Evolutionary conservation across 2,888 invertebrate genomes (phyloP), one percentile per base, ranked within the genome.

Genomic region (Scaptomyza polygonia): DNA sequence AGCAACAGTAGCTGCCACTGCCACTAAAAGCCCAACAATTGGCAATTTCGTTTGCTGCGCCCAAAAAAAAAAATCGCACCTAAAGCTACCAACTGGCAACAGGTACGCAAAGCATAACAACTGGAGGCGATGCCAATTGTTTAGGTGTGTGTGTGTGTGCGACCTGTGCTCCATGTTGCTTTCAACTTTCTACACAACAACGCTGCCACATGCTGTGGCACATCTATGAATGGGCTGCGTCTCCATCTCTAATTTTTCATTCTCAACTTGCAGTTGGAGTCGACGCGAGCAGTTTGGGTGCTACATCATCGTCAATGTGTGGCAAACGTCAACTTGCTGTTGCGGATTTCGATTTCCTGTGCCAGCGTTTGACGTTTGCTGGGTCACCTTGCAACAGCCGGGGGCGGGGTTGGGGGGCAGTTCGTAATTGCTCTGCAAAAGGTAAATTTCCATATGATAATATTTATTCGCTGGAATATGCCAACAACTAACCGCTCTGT

Each of bases 371-470:
- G 83, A 84, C 77, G 82, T 79, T 70, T 79, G 79, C 77, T 67
- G 72, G 72, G 78, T 75, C 78, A 77, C 68, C 75, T 77, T 75
- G 67, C 67, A 39, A 16, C 59, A 52, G 59, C 43, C 58, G 34
- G 29, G n/a, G n/a, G n/a, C n/a, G n/a, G n/a, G n/a, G n/a, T n/a
- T n/a, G n/a, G n/a, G 53, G 8, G 1, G 34, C 67, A 70, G 82
- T 62, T 80, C 86, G 85, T 85, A 85, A 85, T 85, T 87, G 85
- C 85, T 79, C 72, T 72, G 69, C 64, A 81, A 66, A 57, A 57
- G 56, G 79, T 82, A 86, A 84, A 86, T 86, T 85, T 86, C 86
- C 86, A 86, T 86, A 86, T 86, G 85, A 86, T 86, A 86, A 87
- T 86, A 87, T 86, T 86, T 85, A 87, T 86, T 81, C 81, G 69